Evolutionary conservation across 2,888 invertebrate species (phyloP), one percentile per base, ranked within the genome.

Genomic region (Cremastobaeus sp.): DNA sequence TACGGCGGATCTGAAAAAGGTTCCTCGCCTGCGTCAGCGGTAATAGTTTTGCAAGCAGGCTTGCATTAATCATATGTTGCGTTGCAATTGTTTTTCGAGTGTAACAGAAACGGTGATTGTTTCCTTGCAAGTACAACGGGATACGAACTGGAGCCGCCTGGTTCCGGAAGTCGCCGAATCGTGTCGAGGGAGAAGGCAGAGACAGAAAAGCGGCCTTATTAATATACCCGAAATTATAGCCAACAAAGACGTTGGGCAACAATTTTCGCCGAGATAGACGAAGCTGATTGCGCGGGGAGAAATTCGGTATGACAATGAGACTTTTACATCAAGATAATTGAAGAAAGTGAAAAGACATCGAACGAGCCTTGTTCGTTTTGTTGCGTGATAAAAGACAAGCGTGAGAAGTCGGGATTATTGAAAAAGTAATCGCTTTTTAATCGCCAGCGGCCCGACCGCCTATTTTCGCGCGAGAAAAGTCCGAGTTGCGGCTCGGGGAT

Each of bases 301-400:
- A 60, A 43, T 55, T 41, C 35, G 32, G 39, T 48, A 48, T 60
- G 59, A 59, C 47, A 59, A 57, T 57, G 20, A 59, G 34, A 34
- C 55, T 55, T 57, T 57, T 57, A 57, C 57, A 57, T 45, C 57
- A 21, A 57, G 57, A 45, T 45, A 57, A 21, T 34, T 21, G 15
- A 45, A 35, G 57, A 57, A 57, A 57, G 45, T 43, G 45, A 57
- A 57, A 32, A 45, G 43, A 57, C 45, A 55, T 55, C 30, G 17
- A 55, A 55, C 14, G 20, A 55, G 25, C 14, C 25, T 25, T 11
- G 41, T 32, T 41, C 17, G 30, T 25, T 43, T 21, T 17, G 30
- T 43, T 12, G 8, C 14, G 32, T 43, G 18, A 20, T 37, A 30
- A 32, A 55, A 57, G 25, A 43, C 41, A 17, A 43, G 21, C 57